phyloP scores from a whole-genome alignment of 2,113 vertebrate species.

The Centrocercus urophasianus region DNA sequence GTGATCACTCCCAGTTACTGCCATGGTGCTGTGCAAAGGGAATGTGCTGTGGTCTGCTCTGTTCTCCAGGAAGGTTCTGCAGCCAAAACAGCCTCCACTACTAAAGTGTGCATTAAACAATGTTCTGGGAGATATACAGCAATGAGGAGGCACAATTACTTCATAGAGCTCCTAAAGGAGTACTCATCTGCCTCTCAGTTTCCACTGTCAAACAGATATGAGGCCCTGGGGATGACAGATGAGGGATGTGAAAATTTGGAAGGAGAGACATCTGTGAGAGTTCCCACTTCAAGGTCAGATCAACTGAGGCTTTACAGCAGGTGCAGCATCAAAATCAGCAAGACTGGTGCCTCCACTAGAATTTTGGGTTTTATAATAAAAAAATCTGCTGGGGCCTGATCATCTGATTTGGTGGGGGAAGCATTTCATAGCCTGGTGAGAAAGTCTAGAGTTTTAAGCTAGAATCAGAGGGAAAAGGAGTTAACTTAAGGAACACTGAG shows the following conservation, averaged over 20 bases:
- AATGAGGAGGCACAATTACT: neutral
- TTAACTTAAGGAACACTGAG: neutral
- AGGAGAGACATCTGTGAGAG: neutral
- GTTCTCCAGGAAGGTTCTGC: neutral
- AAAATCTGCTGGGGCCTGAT: neutral
- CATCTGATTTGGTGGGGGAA: neutral
- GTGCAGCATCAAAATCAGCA: neutral
- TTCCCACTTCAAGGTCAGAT: neutral
- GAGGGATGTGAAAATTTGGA: neutral
- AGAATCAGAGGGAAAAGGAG: neutral
- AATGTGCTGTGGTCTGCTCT: neutral
- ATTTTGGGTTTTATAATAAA: neutral
- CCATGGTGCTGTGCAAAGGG: neutral
- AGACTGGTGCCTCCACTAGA: neutral
- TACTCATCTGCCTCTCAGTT: neutral
- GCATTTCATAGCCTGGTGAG: neutral
- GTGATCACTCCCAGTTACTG: neutral
- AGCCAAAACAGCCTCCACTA: neutral
- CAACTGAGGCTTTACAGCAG: neutral
- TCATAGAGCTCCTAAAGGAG: neutral
- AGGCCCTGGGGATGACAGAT: neutral
- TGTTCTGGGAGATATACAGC: neutral
- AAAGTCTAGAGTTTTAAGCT: neutral
- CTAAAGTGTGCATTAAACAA: neutral
- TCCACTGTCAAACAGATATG: neutral